Base-by-base conservation (phyloP, 2,113 vertebrate species). In the Corydoras sp. region DNA sequence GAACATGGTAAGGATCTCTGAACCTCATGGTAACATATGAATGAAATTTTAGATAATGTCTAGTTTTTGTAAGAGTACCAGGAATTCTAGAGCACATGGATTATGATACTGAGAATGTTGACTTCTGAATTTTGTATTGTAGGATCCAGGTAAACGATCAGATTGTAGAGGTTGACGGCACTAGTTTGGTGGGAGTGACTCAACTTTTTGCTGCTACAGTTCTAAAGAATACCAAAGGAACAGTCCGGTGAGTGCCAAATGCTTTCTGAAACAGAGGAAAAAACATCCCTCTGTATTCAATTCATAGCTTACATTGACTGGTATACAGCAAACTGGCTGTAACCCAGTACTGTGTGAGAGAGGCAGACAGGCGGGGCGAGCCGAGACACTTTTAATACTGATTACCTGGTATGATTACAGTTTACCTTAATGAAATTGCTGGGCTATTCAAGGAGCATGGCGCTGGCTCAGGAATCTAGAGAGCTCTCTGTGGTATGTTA, bases 121-220 rank as follows among this genome's bases (percentile, higher is more conserved):
- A 31, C 2, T 49, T 24, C 8, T 51, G 9, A 2, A 53, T 74
- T 0, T 72, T 85, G 8, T 80, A 77, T 80, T 87, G 32, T 76
- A 92, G 91, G 78, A 92, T 92, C 81, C 90, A 93, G 83, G 93
- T 96, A 68, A 96, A 96, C 77, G 94, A 96, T 84, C 94, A 96
- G 84, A 95, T 96, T 71, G 93, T 96, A 80, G 94, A 96, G 78
- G 94, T 95, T 65, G 94, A 96, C 80, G 89, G 91, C 55, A 89
- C 89, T 83, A 95, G 94, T 84, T 85, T 96, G 32, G 94, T 96
- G 30, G 94, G 94, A 62, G 94, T 96, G 75, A 95, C 94, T 2
- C 94, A 96, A 68, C 90, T 94, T 61, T 96, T 96, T 83, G 94
- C 94, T 71, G 94, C 94, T 32, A 96, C 92, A 18, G 92, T 96